A percentile compares a stretch with the other conserved stretches of the same genome.
phyloP scores from a whole-genome alignment of 2,888 invertebrate species.

The Oscheius sp. region DNA sequence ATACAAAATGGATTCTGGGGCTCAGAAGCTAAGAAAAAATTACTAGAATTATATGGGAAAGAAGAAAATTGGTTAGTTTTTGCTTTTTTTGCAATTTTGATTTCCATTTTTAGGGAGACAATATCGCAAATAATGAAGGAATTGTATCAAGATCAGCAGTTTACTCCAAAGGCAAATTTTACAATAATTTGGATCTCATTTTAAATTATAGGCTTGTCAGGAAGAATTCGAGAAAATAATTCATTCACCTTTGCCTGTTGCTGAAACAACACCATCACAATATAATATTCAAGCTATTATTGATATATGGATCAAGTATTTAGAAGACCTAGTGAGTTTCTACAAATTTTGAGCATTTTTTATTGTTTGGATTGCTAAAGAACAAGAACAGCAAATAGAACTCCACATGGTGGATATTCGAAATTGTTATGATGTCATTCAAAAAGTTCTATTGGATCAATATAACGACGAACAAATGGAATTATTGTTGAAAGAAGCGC shows the following conservation, averaged over 20 bases:
- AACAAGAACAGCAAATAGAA: slow-evolving; percentile 22
- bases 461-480: slow-evolving; percentile 35
- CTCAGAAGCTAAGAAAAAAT: slow-evolving; percentile 15
- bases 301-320: slow-evolving; percentile 43
- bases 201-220: slow-evolving; percentile 41
- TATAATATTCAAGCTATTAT: slow-evolving; percentile 46
- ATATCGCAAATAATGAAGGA: slow-evolving; percentile 40
- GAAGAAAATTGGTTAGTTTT: slow-evolving; percentile 15
- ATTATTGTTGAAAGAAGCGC: slow-evolving; percentile 27
- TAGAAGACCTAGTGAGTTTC: slow-evolving; percentile 23
- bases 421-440: neutral
- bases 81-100: neutral
- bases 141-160: slow-evolving; percentile 44
- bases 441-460: slow-evolving; percentile 32
- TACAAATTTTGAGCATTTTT: too few relatives aligned
- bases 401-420: slow-evolving; percentile 27
- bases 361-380: slow-evolving; percentile 34
- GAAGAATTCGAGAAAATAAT: slow-evolving; percentile 45
- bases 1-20: neutral
- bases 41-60: slow-evolving; percentile 6
- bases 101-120: slow-evolving; percentile 33
- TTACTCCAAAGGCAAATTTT: too few relatives aligned
- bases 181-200: too few relatives aligned
- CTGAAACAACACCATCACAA: slow-evolving; percentile 24
- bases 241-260: slow-evolving; percentile 38